Conservation (phyloP, 1,140 invertebrate genomes). For the Drosophila tsacasi region DNA sequence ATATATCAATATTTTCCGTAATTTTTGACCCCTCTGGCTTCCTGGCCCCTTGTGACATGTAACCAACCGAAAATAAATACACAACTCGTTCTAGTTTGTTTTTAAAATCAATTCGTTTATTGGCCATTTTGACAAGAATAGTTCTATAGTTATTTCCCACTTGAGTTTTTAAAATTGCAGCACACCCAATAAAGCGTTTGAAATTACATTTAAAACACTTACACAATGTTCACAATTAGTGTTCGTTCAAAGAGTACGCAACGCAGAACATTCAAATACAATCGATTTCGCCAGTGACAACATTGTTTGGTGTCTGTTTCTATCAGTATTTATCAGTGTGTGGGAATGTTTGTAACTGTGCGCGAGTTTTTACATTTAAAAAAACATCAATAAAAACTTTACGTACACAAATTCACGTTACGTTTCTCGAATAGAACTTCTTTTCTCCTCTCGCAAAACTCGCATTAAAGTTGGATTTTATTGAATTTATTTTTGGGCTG, state of each 20-base stretch:
- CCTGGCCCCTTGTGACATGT: background rate
- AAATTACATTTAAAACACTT: slow-evolving; percentile 68
- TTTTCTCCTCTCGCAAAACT: background rate
- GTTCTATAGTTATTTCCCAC: slow-evolving; percentile 68
- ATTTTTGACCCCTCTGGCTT: background rate
- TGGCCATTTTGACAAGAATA: slow-evolving; percentile 85
- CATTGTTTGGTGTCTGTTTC: slow-evolving; percentile 28
- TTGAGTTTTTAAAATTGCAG: slow-evolving; percentile 38
- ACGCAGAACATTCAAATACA: slow-evolving; percentile 23
- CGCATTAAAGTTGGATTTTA: slow-evolving; percentile 37
- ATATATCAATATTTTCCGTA: background rate
- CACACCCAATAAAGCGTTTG: slow-evolving; percentile 54
- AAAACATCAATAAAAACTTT: slow-evolving; percentile 44
- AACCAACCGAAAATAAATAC: background rate
- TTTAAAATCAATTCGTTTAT: slow-evolving; percentile 78
- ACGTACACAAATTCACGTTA: slow-evolving; percentile 51
- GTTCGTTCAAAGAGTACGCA: slow-evolving; percentile 19
- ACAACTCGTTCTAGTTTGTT: background rate
- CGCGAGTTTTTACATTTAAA: slow-evolving; percentile 57
- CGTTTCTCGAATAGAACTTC: slow-evolving; percentile 37
- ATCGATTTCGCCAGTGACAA: slow-evolving; percentile 50
- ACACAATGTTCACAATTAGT: slow-evolving; percentile 63
- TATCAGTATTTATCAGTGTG: slow-evolving; percentile 10
- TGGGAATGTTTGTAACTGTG: slow-evolving; percentile 56
- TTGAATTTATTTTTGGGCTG: slow-evolving; percentile 25